These are phyloP conservation scores for Cantharis rufa DNA, from an alignment of 2,888 invertebrate genomes.

Conservation along the genomic window DNA sequence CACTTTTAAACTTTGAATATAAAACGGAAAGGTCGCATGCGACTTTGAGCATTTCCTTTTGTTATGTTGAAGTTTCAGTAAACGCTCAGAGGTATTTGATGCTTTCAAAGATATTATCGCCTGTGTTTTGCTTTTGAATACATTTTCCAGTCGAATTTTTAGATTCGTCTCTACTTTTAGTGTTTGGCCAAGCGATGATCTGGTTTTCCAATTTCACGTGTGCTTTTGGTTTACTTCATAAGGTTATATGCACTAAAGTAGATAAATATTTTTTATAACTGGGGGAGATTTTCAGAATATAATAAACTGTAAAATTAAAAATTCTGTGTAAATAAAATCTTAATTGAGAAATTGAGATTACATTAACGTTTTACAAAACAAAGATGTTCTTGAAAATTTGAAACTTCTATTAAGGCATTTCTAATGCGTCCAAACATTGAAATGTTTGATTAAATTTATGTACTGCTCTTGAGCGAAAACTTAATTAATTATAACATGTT, in stretches of 20 bases:
- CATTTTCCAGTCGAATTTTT: slow-evolving; percentile 24
- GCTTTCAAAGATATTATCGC: slow-evolving; percentile 29
- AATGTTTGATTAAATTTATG: neutral
- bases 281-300: neutral
- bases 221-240: neutral
- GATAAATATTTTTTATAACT: neutral
- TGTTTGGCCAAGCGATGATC: slow-evolving; percentile 24
- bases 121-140: slow-evolving; percentile 29
- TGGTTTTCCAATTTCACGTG: slow-evolving; percentile 21
- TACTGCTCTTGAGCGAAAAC: neutral
- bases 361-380: neutral
- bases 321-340: neutral
- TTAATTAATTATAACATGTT: neutral
- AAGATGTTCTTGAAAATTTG: neutral
- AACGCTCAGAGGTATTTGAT: slow-evolving; percentile 28
- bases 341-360: neutral
- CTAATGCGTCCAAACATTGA: neutral
- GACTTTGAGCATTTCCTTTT: slow-evolving; percentile 22
- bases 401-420: neutral
- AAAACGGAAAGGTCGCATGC: slow-evolving; percentile 18
- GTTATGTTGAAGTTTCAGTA: slow-evolving; percentile 23
- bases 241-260: neutral
- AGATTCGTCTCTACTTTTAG: slow-evolving; percentile 27
- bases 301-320: neutral
- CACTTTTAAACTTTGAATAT: slow-evolving; percentile 9